Base-by-base conservation (phyloP, 2,888 invertebrate species). In the Meandrusa payeni region DNA sequence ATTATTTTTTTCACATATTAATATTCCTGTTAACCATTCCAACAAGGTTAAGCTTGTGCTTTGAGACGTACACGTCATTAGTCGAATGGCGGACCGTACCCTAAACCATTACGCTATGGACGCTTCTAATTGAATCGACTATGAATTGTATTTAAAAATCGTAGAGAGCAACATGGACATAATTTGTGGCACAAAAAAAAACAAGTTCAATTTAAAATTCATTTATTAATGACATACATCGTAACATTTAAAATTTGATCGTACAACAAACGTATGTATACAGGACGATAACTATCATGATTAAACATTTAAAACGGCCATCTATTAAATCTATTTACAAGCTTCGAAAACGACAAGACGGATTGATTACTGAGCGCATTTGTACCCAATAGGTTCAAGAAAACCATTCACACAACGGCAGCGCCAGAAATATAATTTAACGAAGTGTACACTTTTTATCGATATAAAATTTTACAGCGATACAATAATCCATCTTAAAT, bases 141-240 rank as follows among this genome's bases (percentile, higher is more conserved):
- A n/a, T n/a, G n/a, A n/a, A n/a, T n/a, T n/a, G n/a, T n/a, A n/a
- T n/a, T n/a, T n/a, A n/a, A n/a, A n/a, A n/a, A n/a, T n/a, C n/a
- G n/a, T n/a, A n/a, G n/a, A n/a, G n/a, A n/a, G n/a, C n/a, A n/a
- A n/a, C n/a, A n/a, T n/a, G n/a, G n/a, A n/a, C n/a, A n/a, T n/a
- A n/a, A n/a, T n/a, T n/a, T n/a, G n/a, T n/a, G n/a, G n/a, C n/a
- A n/a, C n/a, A n/a, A n/a, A n/a, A n/a, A n/a, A n/a, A n/a, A n/a
- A n/a, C n/a, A 5, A 3, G 1, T 24, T 11, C 2, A 9, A n/a
- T 27, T 64, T 68, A 69, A 70, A 68, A 70, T 66, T 69, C 62
- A 77, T 79, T 71, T 77, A 76, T 68, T 75, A 42, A 36, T 74
- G 72, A 69, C 77, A 64, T 73, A 75, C 65, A 72, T 74, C 60